Evolutionary conservation across 2,888 invertebrate genomes (phyloP).

Genomic region (Drosophila buzzatii): DNA sequence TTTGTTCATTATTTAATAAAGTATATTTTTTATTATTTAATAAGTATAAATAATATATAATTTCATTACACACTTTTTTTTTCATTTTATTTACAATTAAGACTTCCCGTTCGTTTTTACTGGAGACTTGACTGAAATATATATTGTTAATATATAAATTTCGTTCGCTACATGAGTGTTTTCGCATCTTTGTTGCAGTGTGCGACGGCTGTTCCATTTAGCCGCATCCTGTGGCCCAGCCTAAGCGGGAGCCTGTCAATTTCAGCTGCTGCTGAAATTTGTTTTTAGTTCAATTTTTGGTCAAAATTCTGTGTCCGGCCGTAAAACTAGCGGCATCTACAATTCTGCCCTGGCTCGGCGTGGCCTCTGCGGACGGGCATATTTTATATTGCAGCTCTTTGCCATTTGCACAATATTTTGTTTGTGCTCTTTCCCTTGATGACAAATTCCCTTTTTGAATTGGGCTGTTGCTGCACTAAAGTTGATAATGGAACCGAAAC

Average conservation of each 20-base stretch:
- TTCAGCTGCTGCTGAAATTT: slow-evolving; percentile 74
- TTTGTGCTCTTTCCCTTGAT: slow-evolving; percentile 45
- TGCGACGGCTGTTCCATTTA: slow-evolving; percentile 37
- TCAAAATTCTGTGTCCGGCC: slow-evolving; percentile 47
- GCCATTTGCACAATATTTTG: slow-evolving; percentile 66
- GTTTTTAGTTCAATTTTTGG: slow-evolving; percentile 72
- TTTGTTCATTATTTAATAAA: background rate
- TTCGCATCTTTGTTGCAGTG: slow-evolving; percentile 19
- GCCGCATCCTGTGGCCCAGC: slow-evolving; percentile 36
- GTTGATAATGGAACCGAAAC: slow-evolving; percentile 46
- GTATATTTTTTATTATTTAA: too few species aligned
- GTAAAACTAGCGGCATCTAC: slow-evolving; percentile 31
- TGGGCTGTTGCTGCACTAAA: slow-evolving; percentile 27
- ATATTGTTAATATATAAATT: background rate
- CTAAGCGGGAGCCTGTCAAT: slow-evolving; percentile 65
- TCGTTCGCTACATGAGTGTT: too few species aligned
- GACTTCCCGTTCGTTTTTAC: too few species aligned
- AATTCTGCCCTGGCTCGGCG: background rate
- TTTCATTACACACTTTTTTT: too few species aligned
- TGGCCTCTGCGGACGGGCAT: slow-evolving; percentile 34
- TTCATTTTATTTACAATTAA: background rate
- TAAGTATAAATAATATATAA: too few species aligned
- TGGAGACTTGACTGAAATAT: background rate
- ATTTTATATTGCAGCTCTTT: slow-evolving; percentile 61
- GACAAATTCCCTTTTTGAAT: slow-evolving; percentile 53